A percentile compares a stretch with the other conserved stretches of the same genome.
These are phyloP conservation scores for Papilio demoleus DNA, from an alignment of 2,888 invertebrate genomes.

Conservation along the genomic window DNA sequence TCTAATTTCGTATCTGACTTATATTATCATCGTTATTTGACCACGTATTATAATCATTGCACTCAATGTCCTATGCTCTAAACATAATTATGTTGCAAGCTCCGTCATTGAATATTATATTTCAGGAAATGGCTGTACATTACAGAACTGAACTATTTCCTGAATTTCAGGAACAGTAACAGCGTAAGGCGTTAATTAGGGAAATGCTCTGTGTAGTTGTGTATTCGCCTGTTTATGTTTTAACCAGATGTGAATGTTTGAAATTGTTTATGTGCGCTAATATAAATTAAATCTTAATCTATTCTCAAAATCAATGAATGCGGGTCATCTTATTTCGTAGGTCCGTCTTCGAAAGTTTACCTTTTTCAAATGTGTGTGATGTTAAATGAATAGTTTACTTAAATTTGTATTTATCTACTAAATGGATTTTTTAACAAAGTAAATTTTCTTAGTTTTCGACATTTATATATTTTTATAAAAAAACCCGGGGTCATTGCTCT, in stretches of 20 bases:
- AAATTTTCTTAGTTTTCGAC: no score
- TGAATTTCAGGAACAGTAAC: conserved; percentile 32
- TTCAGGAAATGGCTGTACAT: conserved; percentile 38
- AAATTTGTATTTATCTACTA: no score
- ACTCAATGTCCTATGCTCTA: background rate
- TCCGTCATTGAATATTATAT: conserved; percentile 24
- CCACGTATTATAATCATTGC: conserved; percentile 3
- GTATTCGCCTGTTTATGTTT: conserved; percentile 20
- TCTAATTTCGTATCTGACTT: background rate
- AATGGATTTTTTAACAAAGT: no score
- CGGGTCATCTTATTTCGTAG: no score
- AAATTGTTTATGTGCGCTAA: conserved; percentile 7
- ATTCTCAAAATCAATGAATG: no score
- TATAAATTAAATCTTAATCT: background rate
- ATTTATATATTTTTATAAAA: no score
- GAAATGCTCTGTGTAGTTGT: conserved; percentile 27
- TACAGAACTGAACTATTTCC: conserved; percentile 32
- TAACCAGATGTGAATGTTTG: conserved; percentile 7
- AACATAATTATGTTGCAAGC: conserved; percentile 29
- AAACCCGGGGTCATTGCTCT: no score
- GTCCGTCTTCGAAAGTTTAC: no score
- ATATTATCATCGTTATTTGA: no score
- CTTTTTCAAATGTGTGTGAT: no score
- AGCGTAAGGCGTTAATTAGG: conserved; percentile 37
- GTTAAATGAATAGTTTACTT: no score